These are phyloP conservation scores for Calycopis cecrops DNA, from an alignment of 1,140 invertebrate genomes.

Conservation along the genomic window DNA sequence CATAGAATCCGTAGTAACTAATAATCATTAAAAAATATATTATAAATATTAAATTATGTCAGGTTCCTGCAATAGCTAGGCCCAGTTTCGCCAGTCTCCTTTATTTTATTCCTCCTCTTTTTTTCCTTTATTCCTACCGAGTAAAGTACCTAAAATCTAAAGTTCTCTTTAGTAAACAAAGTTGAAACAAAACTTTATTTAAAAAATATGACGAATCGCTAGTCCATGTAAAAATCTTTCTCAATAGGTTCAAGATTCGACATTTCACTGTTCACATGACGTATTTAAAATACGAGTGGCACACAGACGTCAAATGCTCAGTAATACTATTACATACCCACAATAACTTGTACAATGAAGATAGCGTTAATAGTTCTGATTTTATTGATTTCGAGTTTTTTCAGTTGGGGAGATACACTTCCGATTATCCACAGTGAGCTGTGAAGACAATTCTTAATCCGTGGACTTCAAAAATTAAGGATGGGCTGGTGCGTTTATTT, in stretches of 20 bases:
- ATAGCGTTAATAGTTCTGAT: slow-evolving; percentile 28
- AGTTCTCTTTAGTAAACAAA: neutral
- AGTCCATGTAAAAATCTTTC: neutral
- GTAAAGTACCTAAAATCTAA: no score
- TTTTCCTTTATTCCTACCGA: no score
- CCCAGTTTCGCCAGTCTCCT: no score
- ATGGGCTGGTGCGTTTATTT: slow-evolving; percentile 41
- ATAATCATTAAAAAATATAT: no score
- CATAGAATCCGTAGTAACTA: no score
- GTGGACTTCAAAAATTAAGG: slow-evolving; percentile 36
- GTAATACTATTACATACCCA: slow-evolving; percentile 19
- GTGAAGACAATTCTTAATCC: slow-evolving; percentile 29
- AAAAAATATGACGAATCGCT: neutral
- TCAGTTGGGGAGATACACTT: slow-evolving; percentile 20
- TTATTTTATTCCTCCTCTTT: no score
- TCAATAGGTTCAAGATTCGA: neutral
- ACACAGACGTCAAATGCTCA: slow-evolving; percentile 3
- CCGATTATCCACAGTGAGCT: slow-evolving; percentile 5
- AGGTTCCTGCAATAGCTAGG: no score
- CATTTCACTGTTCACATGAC: slow-evolving; percentile 9
- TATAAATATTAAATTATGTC: no score
- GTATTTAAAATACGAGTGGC: no score
- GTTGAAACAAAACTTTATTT: neutral
- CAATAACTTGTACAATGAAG: slow-evolving; percentile 26
- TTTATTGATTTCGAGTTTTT: slow-evolving; percentile 24